Conservation (phyloP, 2,888 invertebrate genomes). For the Notodonta dromedarius region DNA sequence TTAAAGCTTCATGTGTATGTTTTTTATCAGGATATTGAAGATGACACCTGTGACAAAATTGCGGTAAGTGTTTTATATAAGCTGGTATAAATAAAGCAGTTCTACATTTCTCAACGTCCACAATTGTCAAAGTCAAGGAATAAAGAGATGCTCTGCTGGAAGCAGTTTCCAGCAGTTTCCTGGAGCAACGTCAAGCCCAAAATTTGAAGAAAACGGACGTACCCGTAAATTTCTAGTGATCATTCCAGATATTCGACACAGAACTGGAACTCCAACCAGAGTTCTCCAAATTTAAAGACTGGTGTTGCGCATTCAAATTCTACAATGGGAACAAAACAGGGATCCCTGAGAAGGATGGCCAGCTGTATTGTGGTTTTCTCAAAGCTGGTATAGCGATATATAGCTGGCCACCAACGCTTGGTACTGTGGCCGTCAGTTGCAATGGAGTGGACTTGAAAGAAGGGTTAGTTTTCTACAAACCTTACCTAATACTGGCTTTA, state of each 20-base stretch:
- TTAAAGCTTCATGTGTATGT: background rate
- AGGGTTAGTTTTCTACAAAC: slow-evolving; percentile 58
- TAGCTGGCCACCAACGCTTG: slow-evolving; percentile 86
- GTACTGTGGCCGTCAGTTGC: slow-evolving; percentile 73
- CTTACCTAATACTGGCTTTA: background rate
- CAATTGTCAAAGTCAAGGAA: too few species aligned
- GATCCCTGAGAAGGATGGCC: slow-evolving; percentile 71
- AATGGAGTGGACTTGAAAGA: slow-evolving; percentile 82
- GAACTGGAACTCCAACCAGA: slow-evolving; percentile 88
- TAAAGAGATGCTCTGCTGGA: too few species aligned
- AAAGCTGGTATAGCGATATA: slow-evolving; percentile 84
- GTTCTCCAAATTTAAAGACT: slow-evolving; percentile 87
- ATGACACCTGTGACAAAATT: slow-evolving; percentile 31
- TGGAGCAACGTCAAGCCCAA: too few species aligned
- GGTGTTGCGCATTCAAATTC: slow-evolving; percentile 85
- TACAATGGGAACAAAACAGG: slow-evolving; percentile 83
- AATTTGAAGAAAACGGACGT: too few species aligned
- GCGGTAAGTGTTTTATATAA: slow-evolving; percentile 31
- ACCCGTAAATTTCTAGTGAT: background rate
- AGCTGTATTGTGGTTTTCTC: slow-evolving; percentile 57
- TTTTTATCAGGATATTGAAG: slow-evolving; percentile 34
- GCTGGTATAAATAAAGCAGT: background rate
- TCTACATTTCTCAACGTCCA: too few species aligned
- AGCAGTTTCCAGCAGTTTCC: too few species aligned
- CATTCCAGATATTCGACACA: slow-evolving; percentile 81